phyloP scores from a whole-genome alignment of 2,888 invertebrate species.

The Philereme transversata region DNA sequence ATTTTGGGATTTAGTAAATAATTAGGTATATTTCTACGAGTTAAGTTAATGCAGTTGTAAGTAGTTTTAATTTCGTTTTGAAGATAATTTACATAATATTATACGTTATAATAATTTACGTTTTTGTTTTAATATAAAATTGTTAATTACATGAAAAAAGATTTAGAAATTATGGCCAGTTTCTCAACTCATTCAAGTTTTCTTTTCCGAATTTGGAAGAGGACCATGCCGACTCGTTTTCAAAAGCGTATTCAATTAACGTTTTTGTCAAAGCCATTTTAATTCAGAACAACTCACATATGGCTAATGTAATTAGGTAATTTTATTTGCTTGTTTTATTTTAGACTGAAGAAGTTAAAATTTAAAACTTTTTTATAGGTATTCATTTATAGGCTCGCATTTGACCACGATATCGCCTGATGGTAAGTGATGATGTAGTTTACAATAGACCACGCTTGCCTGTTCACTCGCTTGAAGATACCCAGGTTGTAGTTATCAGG shows the following conservation, averaged over 20 bases:
- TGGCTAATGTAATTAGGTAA: not conserved
- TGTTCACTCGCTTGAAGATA: too few relatives aligned
- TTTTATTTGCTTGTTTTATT: not conserved
- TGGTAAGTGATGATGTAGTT: too few relatives aligned
- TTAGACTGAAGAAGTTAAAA: not conserved
- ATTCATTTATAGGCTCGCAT: not conserved
- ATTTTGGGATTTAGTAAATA: too few relatives aligned
- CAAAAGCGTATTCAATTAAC: slow-evolving; percentile 18
- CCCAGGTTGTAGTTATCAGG: too few relatives aligned
- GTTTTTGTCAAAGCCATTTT: slow-evolving; percentile 1
- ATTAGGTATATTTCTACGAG: too few relatives aligned
- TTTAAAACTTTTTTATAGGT: not conserved
- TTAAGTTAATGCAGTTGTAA: too few relatives aligned
- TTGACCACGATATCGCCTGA: too few relatives aligned
- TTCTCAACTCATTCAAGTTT: slow-evolving; percentile 35
- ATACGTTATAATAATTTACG: too few relatives aligned
- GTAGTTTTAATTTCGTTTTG: too few relatives aligned
- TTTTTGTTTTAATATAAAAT: too few relatives aligned
- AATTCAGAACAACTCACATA: not conserved
- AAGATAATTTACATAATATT: too few relatives aligned
- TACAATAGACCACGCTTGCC: too few relatives aligned
- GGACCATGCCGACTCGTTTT: slow-evolving; percentile 40
- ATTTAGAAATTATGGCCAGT: slow-evolving; percentile 33
- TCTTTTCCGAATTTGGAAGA: slow-evolving; percentile 31
- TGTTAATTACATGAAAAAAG: not conserved